Evolutionary conservation across 2,888 invertebrate species (phyloP), one percentile per base, ranked within the genome.

Genomic region (Actias luna): DNA sequence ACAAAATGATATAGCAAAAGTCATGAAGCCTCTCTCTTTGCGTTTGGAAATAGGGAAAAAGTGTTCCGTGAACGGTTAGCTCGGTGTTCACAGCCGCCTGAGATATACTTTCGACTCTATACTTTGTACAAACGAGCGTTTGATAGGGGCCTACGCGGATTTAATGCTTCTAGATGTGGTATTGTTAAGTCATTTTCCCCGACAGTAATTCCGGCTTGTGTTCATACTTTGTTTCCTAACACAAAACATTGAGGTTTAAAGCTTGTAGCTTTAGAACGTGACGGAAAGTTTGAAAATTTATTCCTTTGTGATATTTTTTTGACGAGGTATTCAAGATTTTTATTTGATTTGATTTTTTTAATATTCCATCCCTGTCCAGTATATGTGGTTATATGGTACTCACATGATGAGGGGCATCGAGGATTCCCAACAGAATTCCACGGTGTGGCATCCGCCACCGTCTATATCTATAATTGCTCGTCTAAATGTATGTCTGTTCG

Each of bases 91-190:
- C 78, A 75, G 74, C 82, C 80, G 75, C 82, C 79, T 77, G 75
- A 82, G 83, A 87, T 87, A 86, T 84, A 87, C 87, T 86, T 77
- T 82, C 67, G 79, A 85, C 81, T 88, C 85, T 84, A 86, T 89
- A 87, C 87, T 87, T 88, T 86, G 85, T 83, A 85, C 87, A 89
- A 90, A 91, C 88, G 90, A 90, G 87, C 82, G 80, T 89, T 89
- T 90, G 88, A 91, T 89, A 87, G 82, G 85, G 83, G 84, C 75
- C 68, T 52, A 60, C 73, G 36, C 60, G 64, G 82, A 79, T 76
- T 62, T 80, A 80, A 65, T 71, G 64, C 36, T 33, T 59, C 78
- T 79, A 65, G 81, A 83, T 76, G 73, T 63, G 77, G 65, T 62
- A 55, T 55, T 55, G 29, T 55, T 55, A 27, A 55, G 55, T 55